Evolutionary conservation across 1,140 invertebrate genomes (phyloP).

Genomic region (fruit fly (Drosophila melanogaster)): DNA sequence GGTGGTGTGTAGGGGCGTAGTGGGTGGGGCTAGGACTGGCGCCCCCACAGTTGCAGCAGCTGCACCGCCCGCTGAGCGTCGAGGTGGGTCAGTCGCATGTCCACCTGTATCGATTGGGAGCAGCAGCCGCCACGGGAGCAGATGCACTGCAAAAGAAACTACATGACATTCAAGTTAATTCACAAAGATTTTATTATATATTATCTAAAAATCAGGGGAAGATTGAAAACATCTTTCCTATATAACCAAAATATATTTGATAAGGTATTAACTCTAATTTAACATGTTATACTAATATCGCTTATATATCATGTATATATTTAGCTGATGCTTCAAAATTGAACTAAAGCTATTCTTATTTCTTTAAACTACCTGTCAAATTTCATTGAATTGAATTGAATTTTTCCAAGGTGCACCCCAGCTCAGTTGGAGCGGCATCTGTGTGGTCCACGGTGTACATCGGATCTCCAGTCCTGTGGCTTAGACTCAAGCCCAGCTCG

Average conservation of each 20-base stretch:
- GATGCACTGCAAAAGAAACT: background rate
- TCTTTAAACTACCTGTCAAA: too few species aligned
- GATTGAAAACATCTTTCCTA: too few species aligned
- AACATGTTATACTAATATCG: too few species aligned
- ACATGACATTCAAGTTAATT: too few species aligned
- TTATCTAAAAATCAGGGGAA: too few species aligned
- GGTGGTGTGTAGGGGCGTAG: too few species aligned
- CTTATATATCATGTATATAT: too few species aligned
- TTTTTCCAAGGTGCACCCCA: conserved; percentile 7
- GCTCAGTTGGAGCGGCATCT: conserved; percentile 33
- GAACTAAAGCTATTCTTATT: too few species aligned
- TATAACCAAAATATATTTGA: too few species aligned
- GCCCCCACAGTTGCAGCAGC: conserved; percentile 58
- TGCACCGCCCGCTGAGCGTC: conserved; percentile 68
- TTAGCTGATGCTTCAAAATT: too few species aligned
- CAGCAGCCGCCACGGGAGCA: conserved; percentile 44
- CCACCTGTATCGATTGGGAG: conserved; percentile 73
- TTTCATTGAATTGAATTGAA: too few species aligned
- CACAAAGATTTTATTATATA: background rate
- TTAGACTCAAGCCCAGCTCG: conserved; percentile 9
- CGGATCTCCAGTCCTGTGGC: conserved; percentile 18
- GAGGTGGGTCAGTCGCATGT: conserved; percentile 77
- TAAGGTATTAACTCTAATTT: too few species aligned
- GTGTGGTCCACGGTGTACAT: conserved; percentile 51
- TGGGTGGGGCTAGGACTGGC: conserved; percentile 42